phyloP scores from a whole-genome alignment of 2,113 vertebrate genomes.

The Pundamilia nyererei region DNA sequence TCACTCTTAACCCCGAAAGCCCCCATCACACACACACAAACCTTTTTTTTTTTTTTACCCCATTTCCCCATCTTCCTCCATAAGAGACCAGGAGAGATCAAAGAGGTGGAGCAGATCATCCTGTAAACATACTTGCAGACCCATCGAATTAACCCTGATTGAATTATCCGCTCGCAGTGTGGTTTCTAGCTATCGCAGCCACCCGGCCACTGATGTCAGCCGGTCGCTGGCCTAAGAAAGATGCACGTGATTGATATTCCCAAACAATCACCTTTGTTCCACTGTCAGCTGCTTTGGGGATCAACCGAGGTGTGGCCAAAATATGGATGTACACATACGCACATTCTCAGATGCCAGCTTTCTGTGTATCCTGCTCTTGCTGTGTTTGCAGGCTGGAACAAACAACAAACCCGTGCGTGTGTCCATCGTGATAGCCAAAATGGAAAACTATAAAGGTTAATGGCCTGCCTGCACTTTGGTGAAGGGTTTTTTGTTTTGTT shows the following conservation, averaged over 20 bases:
- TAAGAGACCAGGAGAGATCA: slow-evolving; percentile 15
- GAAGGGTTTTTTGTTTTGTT: not conserved
- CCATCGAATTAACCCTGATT: slow-evolving; percentile 31
- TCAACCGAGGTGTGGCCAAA: not conserved
- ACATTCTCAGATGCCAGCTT: not conserved
- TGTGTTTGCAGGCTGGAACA: not conserved
- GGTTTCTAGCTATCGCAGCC: slow-evolving; percentile 5
- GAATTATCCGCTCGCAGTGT: slow-evolving; percentile 29
- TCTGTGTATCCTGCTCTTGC: not conserved
- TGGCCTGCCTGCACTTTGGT: not conserved
- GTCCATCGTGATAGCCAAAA: not conserved
- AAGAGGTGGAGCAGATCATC: slow-evolving; percentile 13
- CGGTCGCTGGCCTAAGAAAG: not conserved
- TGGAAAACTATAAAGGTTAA: not conserved
- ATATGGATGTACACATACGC: not conserved
- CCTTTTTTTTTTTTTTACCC: not conserved
- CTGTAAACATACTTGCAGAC: slow-evolving; percentile 33
- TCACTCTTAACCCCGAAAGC: slow-evolving; percentile 27
- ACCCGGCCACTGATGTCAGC: not conserved
- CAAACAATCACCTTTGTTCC: not conserved
- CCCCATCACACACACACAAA: not conserved
- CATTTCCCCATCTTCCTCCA: not conserved
- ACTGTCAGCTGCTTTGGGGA: not conserved
- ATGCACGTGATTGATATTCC: not conserved
- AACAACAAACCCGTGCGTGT: not conserved